Evolutionary conservation across 2,888 invertebrate genomes (phyloP).

Genomic region (Mesodorylaimus sp.): DNA sequence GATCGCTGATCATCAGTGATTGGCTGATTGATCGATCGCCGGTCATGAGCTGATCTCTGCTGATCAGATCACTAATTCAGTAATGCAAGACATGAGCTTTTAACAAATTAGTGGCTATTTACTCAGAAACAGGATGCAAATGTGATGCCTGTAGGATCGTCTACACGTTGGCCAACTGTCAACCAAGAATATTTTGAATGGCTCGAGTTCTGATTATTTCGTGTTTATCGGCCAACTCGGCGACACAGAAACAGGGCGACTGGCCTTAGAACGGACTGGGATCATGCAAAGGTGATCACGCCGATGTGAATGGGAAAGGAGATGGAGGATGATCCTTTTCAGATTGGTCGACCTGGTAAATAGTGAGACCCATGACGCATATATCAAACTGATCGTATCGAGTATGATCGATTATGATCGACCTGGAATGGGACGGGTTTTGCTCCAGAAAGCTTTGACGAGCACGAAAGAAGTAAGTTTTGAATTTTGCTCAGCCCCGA

Average conservation of each 20-base stretch:
- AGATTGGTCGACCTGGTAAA: conserved; percentile 57
- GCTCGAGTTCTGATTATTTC: conserved; percentile 83
- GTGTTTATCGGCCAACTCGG: conserved; percentile 66
- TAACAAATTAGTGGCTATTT: no score
- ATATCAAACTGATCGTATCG: conserved; percentile 76
- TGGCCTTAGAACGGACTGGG: conserved; percentile 50
- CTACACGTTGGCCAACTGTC: not conserved
- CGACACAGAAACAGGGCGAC: conserved; percentile 30
- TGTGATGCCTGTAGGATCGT: not conserved
- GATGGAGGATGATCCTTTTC: no score
- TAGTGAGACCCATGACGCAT: conserved; percentile 62
- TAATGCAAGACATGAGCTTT: no score
- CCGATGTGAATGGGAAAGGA: no score
- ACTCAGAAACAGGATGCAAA: no score
- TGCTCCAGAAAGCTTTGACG: conserved; percentile 39
- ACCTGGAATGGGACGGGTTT: conserved; percentile 44
- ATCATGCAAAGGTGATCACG: conserved; percentile 57
- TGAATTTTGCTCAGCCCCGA: no score
- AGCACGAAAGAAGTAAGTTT: conserved; percentile 38
- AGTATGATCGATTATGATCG: conserved; percentile 69
- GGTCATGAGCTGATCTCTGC: no score
- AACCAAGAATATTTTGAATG: conserved; percentile 40
- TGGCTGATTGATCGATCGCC: no score
- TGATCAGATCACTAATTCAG: no score
- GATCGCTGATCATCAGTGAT: no score